Percentiles rank a stretch among this genome's conserved stretches.
Evolutionary conservation across 1,140 invertebrate genomes (phyloP).

Genomic region (Drosophila burlai): DNA sequence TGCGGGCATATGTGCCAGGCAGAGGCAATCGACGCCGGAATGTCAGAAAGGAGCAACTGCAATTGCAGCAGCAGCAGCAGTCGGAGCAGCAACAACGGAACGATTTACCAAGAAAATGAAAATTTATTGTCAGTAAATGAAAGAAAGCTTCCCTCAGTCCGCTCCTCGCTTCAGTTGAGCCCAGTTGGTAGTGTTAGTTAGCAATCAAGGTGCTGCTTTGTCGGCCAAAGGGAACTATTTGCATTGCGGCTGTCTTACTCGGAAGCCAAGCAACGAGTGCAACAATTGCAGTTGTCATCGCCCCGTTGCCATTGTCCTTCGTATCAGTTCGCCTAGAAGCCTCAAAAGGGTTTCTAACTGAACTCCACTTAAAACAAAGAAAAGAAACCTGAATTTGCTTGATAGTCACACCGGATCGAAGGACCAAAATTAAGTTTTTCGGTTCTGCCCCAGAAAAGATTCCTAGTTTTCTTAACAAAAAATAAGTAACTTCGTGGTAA

Average conservation of each 20-base stretch:
- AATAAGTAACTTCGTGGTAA: no score
- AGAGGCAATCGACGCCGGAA: conserved; percentile 74
- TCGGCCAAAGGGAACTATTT: conserved; percentile 50
- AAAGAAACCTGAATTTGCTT: background rate
- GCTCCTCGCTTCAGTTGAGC: conserved; percentile 24
- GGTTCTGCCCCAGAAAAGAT: background rate
- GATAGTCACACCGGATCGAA: no score
- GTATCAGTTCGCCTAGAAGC: conserved; percentile 55
- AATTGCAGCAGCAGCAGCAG: conserved; percentile 23
- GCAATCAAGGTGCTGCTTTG: conserved; percentile 60
- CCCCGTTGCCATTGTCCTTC: conserved; percentile 58
- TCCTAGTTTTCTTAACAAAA: no score
- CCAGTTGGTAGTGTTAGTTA: conserved; percentile 37
- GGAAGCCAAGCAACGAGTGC: conserved; percentile 19
- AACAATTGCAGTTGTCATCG: conserved; percentile 62
- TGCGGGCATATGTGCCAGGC: conserved; percentile 74
- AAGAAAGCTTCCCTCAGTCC: conserved; percentile 62
- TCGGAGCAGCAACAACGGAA: conserved; percentile 35
- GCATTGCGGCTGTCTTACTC: conserved; percentile 60
- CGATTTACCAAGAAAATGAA: conserved; percentile 84
- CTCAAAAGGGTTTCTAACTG: conserved; percentile 36
- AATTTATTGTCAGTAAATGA: conserved; percentile 84
- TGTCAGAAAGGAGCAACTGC: conserved; percentile 54
- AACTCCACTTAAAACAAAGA: background rate
- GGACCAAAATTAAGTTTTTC: background rate